Base-by-base conservation (phyloP, 2,113 vertebrate species). In the Alaudala cheleensis region DNA sequence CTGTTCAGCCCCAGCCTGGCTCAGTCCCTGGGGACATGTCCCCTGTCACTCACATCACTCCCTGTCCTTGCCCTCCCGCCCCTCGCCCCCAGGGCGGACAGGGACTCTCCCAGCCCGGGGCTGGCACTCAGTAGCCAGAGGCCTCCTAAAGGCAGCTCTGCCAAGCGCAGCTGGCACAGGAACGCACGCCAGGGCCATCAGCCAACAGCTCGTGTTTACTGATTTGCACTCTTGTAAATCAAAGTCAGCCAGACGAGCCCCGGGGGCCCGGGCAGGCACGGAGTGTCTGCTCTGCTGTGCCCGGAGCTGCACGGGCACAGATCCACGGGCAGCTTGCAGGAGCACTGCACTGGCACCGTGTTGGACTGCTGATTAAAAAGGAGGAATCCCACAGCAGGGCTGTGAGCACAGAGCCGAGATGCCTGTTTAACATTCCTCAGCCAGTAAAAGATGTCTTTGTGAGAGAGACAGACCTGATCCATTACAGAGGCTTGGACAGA, bases 201-300 rank as follows among this genome's bases (percentile, higher is more conserved):
- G 92, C 84, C 95, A 96, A 66, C 81, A 42, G 51, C 9, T 89
- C 61, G 0, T 79, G 87, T 89, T 89, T 40, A 44, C 56, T 81
- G 51, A 51, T 89, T 84, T 93, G 56, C 81, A 50, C 25, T 51
- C 39, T 33, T 74, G 92, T 94, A 91, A 92, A 87, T 74, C 71
- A 90, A 87, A 74, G 42, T 39, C 69, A 73, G 60, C 7, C 93
- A 81, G 77, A 66, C 34, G 12, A 81, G 51, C 77, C 69, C 69
- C 11, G 69, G 56, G 50, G 80, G 72, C 54, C 37, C 54, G 12
- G 80, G 25, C 88, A 64, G 57, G 53, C 81, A 42, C 42, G 3
- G 44, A 83, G 56, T 4, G 66, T 39, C 47, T 78, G 85, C 28
- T 53, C 45, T 12, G 4, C 71, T 9, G 45, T 31, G 56, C 67